phyloP scores from a whole-genome alignment of 2,888 invertebrate genomes.

The Drosophila ochracea region DNA sequence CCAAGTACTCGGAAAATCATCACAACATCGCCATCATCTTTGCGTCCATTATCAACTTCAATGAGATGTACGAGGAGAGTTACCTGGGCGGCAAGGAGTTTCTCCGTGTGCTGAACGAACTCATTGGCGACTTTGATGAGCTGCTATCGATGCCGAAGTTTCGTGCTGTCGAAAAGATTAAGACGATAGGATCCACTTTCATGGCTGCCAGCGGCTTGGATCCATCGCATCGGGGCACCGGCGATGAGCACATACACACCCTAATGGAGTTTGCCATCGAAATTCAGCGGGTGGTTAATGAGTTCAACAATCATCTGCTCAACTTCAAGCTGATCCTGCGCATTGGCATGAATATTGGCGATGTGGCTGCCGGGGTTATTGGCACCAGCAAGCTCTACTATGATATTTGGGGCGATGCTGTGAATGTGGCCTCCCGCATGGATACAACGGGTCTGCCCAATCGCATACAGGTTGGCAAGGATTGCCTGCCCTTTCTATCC shows the following conservation, averaged over 20 bases:
- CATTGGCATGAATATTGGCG: constrained; percentile 96
- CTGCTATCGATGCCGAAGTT: constrained; percentile 93
- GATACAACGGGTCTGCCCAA: constrained; percentile 97
- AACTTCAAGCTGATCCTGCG: constrained; percentile 95
- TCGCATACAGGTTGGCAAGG: constrained; percentile 92
- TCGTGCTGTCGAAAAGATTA: constrained; percentile 97
- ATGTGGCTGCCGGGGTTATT: constrained; percentile 98
- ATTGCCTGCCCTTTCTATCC: constrained; percentile 90
- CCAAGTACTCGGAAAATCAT: constrained; percentile 97
- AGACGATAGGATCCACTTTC: constrained; percentile 98
- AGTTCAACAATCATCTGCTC: constrained; percentile 95
- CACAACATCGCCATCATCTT: constrained; percentile 97
- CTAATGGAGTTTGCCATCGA: constrained; percentile 97
- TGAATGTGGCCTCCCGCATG: constrained; percentile 98
- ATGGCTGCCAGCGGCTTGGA: constrained; percentile 99
- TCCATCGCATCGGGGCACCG: constrained; percentile 90
- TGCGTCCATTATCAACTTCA: constrained; percentile 98
- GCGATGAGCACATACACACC: constrained; percentile 91
- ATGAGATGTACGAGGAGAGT: constrained; percentile 98
- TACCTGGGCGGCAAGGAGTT: constrained; percentile 98
- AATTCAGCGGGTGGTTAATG: constrained; percentile 94
- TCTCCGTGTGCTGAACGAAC: constrained; percentile 96
- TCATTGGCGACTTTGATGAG: constrained; percentile 98
- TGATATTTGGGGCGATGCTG: constrained; percentile 99
- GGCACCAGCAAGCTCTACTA: constrained; percentile 98